Base-by-base conservation (phyloP, 2,888 invertebrate species). In the Nymphalis polychloros region DNA sequence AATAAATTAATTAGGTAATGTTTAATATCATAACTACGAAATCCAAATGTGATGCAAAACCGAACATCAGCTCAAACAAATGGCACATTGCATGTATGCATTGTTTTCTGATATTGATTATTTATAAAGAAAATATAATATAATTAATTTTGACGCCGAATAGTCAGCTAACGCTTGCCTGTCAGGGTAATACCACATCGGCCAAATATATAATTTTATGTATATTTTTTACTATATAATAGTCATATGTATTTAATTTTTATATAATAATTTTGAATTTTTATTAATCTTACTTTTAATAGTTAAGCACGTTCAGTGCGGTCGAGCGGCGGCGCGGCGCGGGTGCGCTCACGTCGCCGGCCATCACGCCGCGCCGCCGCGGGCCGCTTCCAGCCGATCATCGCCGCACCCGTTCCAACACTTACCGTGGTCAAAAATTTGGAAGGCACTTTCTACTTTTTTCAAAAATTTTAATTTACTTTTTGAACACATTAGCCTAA, bases 371-470 rank as follows among this genome's bases (percentile, higher is more conserved):
- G 71, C 80, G 72, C 75, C 74, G 78, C 82, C 76, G 69, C 84
- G 79, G 76, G 78, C 82, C 83, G 82, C 81, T 69, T 82, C 85
- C 74, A 73, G 75, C 75, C 73, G 73, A 75, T 77, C 77, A 80
- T 88, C 94, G 94, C 93, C 94, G 90, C 89, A 88, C 85, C 84
- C 81, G 85, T 85, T 89, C 94, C 94, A 91, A 93, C 94, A 93
- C 93, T 93, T 89, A 90, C 87, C 90, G 89, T 93, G 92, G 92
- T 93, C 92, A 92, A 92, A 91, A 91, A 91, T 93, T 94, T 95
- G 95, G 95, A 96, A 96, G 96, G 96, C 96, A 96, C 95, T 96
- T 95, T 94, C 95, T 95, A 95, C 95, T 93, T 94, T 41, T 93
- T 94, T 93, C 85, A 88, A 91, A 91, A 89, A 86, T 87, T 91